These are phyloP conservation scores for Caloenas nicobarica DNA, from an alignment of 2,113 vertebrate species.

Conservation along the genomic window DNA sequence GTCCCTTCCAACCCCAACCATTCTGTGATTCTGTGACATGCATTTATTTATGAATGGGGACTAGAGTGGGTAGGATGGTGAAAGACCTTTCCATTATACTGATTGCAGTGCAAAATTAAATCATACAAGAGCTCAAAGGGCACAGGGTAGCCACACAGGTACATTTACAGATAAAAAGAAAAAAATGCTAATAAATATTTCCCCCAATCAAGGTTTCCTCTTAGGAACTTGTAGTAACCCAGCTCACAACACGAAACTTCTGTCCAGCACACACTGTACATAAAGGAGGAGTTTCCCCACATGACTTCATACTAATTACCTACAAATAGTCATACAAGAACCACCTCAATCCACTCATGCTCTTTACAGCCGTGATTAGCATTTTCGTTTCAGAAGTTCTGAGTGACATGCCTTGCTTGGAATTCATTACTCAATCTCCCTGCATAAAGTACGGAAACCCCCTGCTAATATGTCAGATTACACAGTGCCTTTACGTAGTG, in stretches of 20 bases:
- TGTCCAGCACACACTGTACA: background rate
- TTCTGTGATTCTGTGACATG: background rate
- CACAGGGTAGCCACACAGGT: background rate
- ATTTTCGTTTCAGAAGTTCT: background rate
- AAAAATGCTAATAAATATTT: slow-evolving; percentile 43
- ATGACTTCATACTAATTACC: slow-evolving; percentile 54
- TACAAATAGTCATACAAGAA: slow-evolving; percentile 45
- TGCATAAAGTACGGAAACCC: background rate
- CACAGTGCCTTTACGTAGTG: background rate
- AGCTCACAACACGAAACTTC: background rate
- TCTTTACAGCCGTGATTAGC: slow-evolving; percentile 26
- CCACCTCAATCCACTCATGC: slow-evolving; percentile 43
- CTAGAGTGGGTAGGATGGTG: background rate
- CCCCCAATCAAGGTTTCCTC: background rate
- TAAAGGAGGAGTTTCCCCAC: slow-evolving; percentile 34
- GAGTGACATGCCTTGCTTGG: background rate
- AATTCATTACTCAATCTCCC: slow-evolving; percentile 43
- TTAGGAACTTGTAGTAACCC: slow-evolving; percentile 23
- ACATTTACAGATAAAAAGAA: slow-evolving; percentile 19
- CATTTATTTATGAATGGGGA: slow-evolving; percentile 44
- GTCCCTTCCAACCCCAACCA: too few relatives aligned
- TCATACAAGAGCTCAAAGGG: background rate
- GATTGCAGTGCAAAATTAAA: slow-evolving; percentile 22
- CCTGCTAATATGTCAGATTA: background rate
- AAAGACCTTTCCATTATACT: background rate